Percentiles rank a stretch among this genome's conserved stretches.
Conservation (phyloP, 1,140 invertebrate species). For the Bombus soroeensis region DNA sequence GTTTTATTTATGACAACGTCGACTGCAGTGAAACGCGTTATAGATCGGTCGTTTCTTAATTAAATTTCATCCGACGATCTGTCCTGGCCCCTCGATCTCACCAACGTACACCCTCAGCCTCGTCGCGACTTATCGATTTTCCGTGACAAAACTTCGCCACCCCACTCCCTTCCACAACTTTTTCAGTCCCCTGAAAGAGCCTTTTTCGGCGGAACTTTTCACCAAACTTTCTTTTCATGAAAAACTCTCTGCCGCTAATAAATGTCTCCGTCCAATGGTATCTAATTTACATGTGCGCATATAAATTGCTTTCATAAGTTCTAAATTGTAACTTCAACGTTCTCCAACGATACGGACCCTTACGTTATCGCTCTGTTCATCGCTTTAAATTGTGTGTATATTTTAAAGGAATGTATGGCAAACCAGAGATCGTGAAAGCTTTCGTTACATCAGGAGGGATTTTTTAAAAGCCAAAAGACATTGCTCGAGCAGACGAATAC, state of each 20-base stretch:
- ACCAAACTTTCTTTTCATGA: not conserved
- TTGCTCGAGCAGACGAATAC: too few species aligned
- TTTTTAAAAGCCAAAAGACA: too few species aligned
- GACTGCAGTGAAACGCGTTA: not conserved
- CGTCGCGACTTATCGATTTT: slow-evolving; percentile 23
- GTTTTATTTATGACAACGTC: slow-evolving; percentile 10
- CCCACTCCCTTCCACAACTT: not conserved
- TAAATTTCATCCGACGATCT: slow-evolving; percentile 1
- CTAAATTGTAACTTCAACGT: not conserved
- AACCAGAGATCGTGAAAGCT: too few species aligned
- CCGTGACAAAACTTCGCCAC: not conserved
- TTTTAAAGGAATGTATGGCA: too few species aligned
- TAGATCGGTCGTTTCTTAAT: slow-evolving; percentile 38
- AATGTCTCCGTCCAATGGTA: slow-evolving; percentile 7
- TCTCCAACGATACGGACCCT: too few species aligned
- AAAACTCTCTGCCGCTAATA: not conserved
- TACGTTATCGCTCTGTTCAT: too few species aligned
- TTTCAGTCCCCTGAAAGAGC: not conserved
- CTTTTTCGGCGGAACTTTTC: not conserved
- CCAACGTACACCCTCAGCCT: not conserved
- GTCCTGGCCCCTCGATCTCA: not conserved
- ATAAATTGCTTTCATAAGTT: not conserved
- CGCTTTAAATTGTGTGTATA: too few species aligned
- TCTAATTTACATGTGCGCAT: slow-evolving; percentile 23
- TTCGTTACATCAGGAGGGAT: too few species aligned